Evolutionary conservation across 2,888 invertebrate genomes (phyloP), one percentile per base, ranked within the genome.

Genomic region (Dyspetes luteomarginatus): DNA sequence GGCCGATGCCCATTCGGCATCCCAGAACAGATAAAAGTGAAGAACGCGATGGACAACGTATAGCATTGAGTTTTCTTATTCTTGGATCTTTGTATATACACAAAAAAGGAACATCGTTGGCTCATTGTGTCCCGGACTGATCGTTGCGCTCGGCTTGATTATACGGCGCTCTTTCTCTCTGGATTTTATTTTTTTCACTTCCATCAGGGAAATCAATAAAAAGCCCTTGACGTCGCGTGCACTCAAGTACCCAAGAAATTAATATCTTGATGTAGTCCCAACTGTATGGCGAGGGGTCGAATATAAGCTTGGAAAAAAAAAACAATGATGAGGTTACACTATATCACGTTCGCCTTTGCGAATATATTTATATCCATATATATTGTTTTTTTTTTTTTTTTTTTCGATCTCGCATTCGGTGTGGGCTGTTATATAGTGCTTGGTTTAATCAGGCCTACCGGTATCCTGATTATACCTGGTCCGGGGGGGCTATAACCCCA

Each of bases 211-310:
- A 89, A 90, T 90, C 89, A 89, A 90, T 90, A 90, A 86, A 87
- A 88, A 81, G 81, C 85, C 88, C 88, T 90, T 90, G 86, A 86
- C 86, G 88, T 91, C 89, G 91, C 91, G 91, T 91, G 91, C 89
- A 88, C 89, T 88, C 89, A 89, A 90, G 89, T 90, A 90, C 90
- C 88, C 86, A 87, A 90, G 90, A 89, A 90, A 90, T 90, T 90
- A 91, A 91, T 91, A 90, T 90, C 90, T 88, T 86, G 88, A 88
- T 89, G 89, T 87, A 88, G 88, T 89, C 87, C 85, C 78, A 64
- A 75, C 71, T 50, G 64, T 48, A 48, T 12, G 36, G 67, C 60
- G 41, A 72, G 72, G n/a, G 55, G 65, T 78, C 71, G 71, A 71
- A 79, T 71, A 55, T 19, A 24, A 55, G 52, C n/a, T n/a, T n/a